These are phyloP conservation scores for Cotesia congregata DNA, from an alignment of 2,888 invertebrate species.

Conservation along the genomic window DNA sequence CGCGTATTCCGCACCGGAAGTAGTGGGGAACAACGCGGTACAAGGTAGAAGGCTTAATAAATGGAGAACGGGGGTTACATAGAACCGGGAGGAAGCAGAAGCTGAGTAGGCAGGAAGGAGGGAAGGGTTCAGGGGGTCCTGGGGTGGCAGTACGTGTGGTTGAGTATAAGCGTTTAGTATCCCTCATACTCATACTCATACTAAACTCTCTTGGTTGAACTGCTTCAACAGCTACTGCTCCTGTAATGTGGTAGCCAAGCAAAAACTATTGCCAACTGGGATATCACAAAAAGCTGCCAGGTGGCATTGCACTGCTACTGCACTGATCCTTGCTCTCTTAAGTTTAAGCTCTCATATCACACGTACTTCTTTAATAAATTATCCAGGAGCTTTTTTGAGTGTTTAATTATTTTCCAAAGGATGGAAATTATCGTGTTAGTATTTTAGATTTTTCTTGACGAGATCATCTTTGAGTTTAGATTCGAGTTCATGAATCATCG, in stretches of 20 bases:
- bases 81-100: conserved; percentile 12
- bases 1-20: conserved; percentile 50
- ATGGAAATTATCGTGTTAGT: too few relatives aligned
- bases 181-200: neutral
- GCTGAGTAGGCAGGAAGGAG: conserved; percentile 27
- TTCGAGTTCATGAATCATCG: too few relatives aligned
- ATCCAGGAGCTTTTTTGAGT: neutral
- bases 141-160: neutral
- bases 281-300: conserved; percentile 67
- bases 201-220: conserved; percentile 43
- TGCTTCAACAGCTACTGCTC: neutral
- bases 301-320: conserved; percentile 67
- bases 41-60: conserved; percentile 1
- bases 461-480: too few relatives aligned
- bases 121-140: neutral
- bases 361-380: conserved; percentile 5
- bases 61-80: conserved; percentile 15
- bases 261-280: conserved; percentile 65
- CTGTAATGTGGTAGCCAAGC: conserved; percentile 45
- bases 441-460: too few relatives aligned
- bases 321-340: conserved; percentile 41
- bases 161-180: neutral
- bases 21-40: conserved; percentile 44
- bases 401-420: too few relatives aligned
- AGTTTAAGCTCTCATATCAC: conserved; percentile 45